Evolutionary conservation across 2,113 vertebrate species (phyloP), one percentile per base, ranked within the genome.

Genomic region (Pogona vitticeps): DNA sequence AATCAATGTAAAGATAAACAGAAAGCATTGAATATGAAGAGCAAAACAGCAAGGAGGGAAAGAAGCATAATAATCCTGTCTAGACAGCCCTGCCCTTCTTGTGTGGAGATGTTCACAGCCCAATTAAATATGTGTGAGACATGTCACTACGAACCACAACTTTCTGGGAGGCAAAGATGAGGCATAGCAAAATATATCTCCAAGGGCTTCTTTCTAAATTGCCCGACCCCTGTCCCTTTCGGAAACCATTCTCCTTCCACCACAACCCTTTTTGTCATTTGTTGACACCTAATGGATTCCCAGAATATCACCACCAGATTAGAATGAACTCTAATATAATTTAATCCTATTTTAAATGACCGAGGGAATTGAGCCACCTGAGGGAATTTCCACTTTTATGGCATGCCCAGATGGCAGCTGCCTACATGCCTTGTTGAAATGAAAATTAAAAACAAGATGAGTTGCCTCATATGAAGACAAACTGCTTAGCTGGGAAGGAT

Each of bases 1-100:
- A 91, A 88, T 61, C 56, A 86, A 80, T 58, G 80, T 63, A 91
- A 87, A 89, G 85, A 89, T 84, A 83, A 93, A 84, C 85, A 92
- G 31, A 31, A 5, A 1, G 86, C 56, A 77, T 71, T 4, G 0
- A n/a, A 9, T 67, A 31, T 75, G 87, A 83, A 91, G 90, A 81
- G 91, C 92, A 91, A 92, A 94, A 91, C 82, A 91, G 77, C 73
- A 61, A 58, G 72, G 56, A 33, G 21, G 78, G 12, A 59, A 75
- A 59, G 59, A 87, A 71, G 46, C 40, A 82, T 59, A 77, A 73
- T 10, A 85, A 90, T 80, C 88, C 71, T 86, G 70, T 87, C 59
- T 85, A 40, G 33, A 38, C 56, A 77, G 3, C 21, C 59, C 33
- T 76, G n/a, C 75, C 76, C 84, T 78, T 33, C 12, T 67, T 77